A percentile compares a stretch with the other conserved stretches of the same genome.
Evolutionary conservation across 1,140 invertebrate species (phyloP).

Genomic region (Monochamus saltuarius): DNA sequence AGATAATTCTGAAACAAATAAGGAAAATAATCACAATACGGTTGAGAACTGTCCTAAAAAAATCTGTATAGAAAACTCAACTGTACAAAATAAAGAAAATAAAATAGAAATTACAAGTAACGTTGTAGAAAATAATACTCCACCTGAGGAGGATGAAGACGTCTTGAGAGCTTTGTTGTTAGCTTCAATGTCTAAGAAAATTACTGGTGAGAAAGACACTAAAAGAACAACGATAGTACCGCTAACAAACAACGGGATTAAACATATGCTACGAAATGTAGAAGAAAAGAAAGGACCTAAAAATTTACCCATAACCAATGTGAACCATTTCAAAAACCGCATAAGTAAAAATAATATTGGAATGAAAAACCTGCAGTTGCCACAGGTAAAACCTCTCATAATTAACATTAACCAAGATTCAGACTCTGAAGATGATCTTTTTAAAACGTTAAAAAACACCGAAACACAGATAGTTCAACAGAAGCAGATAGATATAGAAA

Average conservation of each 20-base stretch:
- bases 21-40: constrained; percentile 34
- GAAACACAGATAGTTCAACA: constrained; percentile 13
- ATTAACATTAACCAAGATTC: constrained; percentile 46
- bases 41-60: constrained; percentile 19
- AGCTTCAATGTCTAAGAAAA: constrained; percentile 49
- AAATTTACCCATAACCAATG: constrained; percentile 11
- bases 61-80: constrained; percentile 5
- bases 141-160: constrained; percentile 48
- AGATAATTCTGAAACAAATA: constrained; percentile 30
- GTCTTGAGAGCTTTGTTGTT: constrained; percentile 47
- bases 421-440: constrained; percentile 39
- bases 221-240: not conserved
- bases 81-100: constrained; percentile 1
- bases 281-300: not conserved
- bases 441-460: constrained; percentile 5
- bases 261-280: not conserved
- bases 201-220: constrained; percentile 26
- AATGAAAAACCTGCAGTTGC: not conserved
- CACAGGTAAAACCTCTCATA: constrained; percentile 45
- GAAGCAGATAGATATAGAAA: constrained; percentile 21
- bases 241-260: not conserved
- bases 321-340: constrained; percentile 5
- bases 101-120: not conserved
- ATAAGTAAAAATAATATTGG: constrained; percentile 12
- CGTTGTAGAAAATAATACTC: constrained; percentile 20